Evolutionary conservation across 2,888 invertebrate species (phyloP).

Genomic region (Yponomeuta cagnagella): DNA sequence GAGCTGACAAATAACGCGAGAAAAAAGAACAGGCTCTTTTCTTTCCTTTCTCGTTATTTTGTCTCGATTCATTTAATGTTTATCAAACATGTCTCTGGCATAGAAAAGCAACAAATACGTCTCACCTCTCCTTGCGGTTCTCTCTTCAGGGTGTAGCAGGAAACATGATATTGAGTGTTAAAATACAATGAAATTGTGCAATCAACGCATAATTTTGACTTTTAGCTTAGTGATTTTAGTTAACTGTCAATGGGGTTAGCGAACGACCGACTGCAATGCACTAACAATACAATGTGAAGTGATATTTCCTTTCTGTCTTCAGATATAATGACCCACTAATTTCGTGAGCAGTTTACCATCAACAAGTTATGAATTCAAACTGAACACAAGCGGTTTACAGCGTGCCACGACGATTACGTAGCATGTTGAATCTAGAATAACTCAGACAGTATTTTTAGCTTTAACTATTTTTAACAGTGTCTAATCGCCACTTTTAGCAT

Average conservation of each 20-base stretch:
- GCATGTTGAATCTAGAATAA: no score
- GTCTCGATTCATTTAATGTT: no score
- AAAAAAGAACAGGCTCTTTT: no score
- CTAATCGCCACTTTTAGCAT: no score
- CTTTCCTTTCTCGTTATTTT: no score
- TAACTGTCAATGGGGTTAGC: slow-evolving; percentile 36
- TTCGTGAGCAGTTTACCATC: not conserved
- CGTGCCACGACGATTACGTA: no score
- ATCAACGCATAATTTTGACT: slow-evolving; percentile 40
- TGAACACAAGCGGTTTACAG: no score
- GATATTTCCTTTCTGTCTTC: slow-evolving; percentile 29
- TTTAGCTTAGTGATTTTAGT: slow-evolving; percentile 30
- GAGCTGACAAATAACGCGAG: no score
- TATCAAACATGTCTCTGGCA: no score
- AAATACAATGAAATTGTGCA: slow-evolving; percentile 43
- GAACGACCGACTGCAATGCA: slow-evolving; percentile 43
- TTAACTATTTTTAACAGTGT: no score
- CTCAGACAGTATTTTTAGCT: no score
- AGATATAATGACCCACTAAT: not conserved
- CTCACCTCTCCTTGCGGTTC: slow-evolving; percentile 46
- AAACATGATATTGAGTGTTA: slow-evolving; percentile 43
- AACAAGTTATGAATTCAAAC: no score
- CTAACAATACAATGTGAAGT: slow-evolving; percentile 27
- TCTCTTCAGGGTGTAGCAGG: slow-evolving; percentile 51
- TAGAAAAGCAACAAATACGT: slow-evolving; percentile 22